These are phyloP conservation scores for Dendrophyllia cribrosa DNA, from an alignment of 64 coral and sea anemone genomes.

Conservation along the genomic window DNA sequence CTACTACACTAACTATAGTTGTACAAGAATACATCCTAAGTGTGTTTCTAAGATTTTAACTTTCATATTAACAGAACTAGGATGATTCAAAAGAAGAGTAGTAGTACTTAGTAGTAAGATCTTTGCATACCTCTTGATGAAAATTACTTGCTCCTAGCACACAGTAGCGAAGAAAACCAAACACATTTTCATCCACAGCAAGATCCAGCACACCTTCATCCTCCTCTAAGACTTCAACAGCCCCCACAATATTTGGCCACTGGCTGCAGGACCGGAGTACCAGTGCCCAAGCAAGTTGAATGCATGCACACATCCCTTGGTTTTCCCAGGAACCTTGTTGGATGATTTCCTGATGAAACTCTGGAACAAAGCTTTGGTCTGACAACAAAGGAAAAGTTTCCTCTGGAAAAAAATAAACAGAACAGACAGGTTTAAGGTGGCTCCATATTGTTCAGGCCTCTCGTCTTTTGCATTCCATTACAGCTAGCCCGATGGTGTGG, in stretches of 20 bases:
- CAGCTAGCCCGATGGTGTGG: too few species aligned
- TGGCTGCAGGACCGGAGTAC: slow-evolving; percentile 90
- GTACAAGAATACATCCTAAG: too few species aligned
- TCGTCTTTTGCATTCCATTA: too few species aligned
- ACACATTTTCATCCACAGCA: slow-evolving; percentile 85
- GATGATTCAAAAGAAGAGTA: too few species aligned
- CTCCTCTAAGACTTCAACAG: slow-evolving; percentile 91
- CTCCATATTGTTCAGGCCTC: too few species aligned
- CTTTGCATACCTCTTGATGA: slow-evolving; percentile 83
- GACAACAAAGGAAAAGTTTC: slow-evolving; percentile 76
- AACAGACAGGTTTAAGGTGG: background rate
- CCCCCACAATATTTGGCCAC: slow-evolving; percentile 81
- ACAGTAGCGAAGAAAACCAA: slow-evolving; percentile 75
- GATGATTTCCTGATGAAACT: slow-evolving; percentile 83
- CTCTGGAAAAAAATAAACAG: slow-evolving; percentile 54
- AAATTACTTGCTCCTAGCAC: slow-evolving; percentile 81
- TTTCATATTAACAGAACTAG: too few species aligned
- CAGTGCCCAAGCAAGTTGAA: slow-evolving; percentile 90
- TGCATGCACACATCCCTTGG: slow-evolving; percentile 61
- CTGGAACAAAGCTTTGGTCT: slow-evolving; percentile 89
- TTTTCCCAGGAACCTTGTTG: slow-evolving; percentile 68
- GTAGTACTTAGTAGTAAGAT: background rate
- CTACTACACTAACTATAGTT: too few species aligned
- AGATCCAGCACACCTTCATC: slow-evolving; percentile 83
- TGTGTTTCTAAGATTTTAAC: too few species aligned